These are phyloP conservation scores for Thalpophila matura DNA, from an alignment of 2,888 invertebrate species.

Conservation along the genomic window DNA sequence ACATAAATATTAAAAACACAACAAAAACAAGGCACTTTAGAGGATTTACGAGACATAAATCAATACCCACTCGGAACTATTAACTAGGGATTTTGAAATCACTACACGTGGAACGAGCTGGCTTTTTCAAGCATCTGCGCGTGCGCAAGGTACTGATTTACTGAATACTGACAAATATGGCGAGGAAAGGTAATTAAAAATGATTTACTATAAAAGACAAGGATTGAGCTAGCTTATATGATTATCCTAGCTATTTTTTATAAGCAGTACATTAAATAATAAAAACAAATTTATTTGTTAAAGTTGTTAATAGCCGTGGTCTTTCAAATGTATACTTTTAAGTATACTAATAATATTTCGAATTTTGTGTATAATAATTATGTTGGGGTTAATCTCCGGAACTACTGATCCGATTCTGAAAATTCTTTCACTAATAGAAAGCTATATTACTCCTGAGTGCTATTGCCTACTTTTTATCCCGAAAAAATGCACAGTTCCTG, in stretches of 20 bases:
- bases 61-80: constrained; percentile 65
- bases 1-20: constrained; percentile 39
- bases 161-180: constrained; percentile 8
- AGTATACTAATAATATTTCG: no score
- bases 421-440: no score
- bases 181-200: not conserved
- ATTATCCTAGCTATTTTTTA: not conserved
- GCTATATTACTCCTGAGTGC: no score
- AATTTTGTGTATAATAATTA: no score
- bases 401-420: no score
- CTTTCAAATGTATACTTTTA: no score
- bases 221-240: not conserved
- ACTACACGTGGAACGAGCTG: constrained; percentile 53
- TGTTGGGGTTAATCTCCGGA: no score
- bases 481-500: no score
- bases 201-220: not conserved
- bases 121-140: constrained; percentile 44
- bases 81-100: constrained; percentile 55
- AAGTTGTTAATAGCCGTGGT: no score
- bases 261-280: no score
- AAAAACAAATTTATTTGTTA: no score
- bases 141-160: constrained; percentile 13
- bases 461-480: no score
- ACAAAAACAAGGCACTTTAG: constrained; percentile 47
- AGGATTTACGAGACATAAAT: constrained; percentile 72